Base-by-base conservation (phyloP, 1,140 invertebrate genomes). In the Latrodectus geometricus region DNA sequence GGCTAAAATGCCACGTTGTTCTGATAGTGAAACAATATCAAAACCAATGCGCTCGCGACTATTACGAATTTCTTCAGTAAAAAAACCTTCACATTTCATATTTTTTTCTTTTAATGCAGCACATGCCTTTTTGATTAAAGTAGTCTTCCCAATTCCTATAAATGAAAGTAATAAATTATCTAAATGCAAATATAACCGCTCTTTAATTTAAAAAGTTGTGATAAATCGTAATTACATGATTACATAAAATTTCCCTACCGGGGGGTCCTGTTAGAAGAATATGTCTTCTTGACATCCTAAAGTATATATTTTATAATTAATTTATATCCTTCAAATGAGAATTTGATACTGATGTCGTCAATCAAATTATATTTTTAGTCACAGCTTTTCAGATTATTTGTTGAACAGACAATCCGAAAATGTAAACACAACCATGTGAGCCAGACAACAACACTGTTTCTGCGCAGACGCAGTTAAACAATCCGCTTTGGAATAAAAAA, bases 131-230 rank as follows among this genome's bases (percentile, higher is more conserved):
- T 92, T 92, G 56, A 93, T 91, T 14, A 94, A 78, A 17, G 94
- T 94, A 49, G 94, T 94, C 90, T 94, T 94, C 56, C 94, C 94
- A 74, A 94, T 91, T 61, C 94, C 93, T 86, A 21, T 11, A 84
- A 78, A 52, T 35, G 0, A 48, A 35, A 54, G 69, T 15, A 54
- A 9, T 11, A 48, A 21, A 15, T 49, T 1, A 73, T 48, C 8
- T 4, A 56, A 9, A 14, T 20, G 35, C 20, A 76, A 0, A 7
- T n/a, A 56, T 15, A 9, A 20, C 15, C 20, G 54, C 8, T 20
- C 5, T 9, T 20, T 56, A 15, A 48, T 49, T 14, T 48, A 66
- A n/a, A 11, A 15, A 20, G n/a, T 74, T n/a, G 35, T 12, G 50
- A 8, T 15, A 15, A 74, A 50, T 23, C 8, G 9, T 72, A 14